phyloP scores from a whole-genome alignment of 2,888 invertebrate species.

The Dorcus hopei region DNA sequence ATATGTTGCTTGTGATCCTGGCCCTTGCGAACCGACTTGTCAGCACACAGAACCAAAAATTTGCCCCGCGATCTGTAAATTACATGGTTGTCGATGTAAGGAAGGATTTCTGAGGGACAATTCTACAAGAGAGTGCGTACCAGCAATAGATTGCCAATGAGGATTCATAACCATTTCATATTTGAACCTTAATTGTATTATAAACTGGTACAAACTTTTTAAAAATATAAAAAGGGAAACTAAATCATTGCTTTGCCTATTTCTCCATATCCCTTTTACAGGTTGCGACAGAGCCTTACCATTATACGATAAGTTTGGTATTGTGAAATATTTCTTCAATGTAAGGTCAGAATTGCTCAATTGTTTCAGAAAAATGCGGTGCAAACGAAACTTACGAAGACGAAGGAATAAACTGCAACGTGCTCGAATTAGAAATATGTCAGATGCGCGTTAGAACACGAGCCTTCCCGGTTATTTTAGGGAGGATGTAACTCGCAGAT shows the following conservation, averaged over 20 bases:
- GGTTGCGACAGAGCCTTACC: too few relatives aligned
- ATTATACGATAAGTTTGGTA: too few relatives aligned
- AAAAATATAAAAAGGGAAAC: too few relatives aligned
- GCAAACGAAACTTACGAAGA: slow-evolving; percentile 17
- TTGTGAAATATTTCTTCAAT: neutral
- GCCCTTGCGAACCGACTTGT: neutral
- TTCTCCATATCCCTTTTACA: too few relatives aligned
- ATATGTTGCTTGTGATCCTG: neutral
- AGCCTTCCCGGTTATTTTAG: slow-evolving; percentile 18
- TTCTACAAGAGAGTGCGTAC: neutral
- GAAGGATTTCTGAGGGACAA: neutral
- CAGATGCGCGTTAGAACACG: slow-evolving; percentile 11
- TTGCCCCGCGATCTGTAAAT: neutral
- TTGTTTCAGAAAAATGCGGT: slow-evolving; percentile 12
- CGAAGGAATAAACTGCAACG: slow-evolving; percentile 19
- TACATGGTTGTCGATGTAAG: neutral
- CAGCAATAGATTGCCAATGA: neutral
- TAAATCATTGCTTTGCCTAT: too few relatives aligned
- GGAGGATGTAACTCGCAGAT: slow-evolving; percentile 10
- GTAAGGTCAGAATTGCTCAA: too few relatives aligned
- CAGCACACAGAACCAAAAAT: neutral
- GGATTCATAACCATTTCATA: neutral
- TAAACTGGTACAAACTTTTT: neutral
- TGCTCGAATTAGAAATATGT: slow-evolving; percentile 18
- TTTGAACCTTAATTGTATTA: neutral